These are phyloP conservation scores for Graphium colonna DNA, from an alignment of 2,888 invertebrate genomes.

Conservation along the genomic window DNA sequence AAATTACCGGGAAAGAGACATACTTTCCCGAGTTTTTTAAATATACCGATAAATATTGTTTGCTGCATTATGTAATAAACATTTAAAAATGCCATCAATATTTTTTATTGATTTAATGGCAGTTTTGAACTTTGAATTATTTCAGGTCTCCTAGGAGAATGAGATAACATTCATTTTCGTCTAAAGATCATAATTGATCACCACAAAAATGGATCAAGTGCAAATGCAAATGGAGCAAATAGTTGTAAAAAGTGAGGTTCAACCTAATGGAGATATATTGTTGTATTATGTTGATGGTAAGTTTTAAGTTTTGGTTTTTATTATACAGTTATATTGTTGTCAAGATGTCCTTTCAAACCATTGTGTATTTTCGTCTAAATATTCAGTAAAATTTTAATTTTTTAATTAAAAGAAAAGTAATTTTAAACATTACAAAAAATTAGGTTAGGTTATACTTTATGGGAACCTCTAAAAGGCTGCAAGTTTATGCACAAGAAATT, in stretches of 20 bases:
- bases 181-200: background rate
- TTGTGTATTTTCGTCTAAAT: too few species aligned
- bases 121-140: background rate
- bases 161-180: background rate
- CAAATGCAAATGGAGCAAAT: conserved; percentile 55
- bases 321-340: too few species aligned
- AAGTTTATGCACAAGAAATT: too few species aligned
- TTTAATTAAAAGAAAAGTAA: too few species aligned
- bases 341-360: too few species aligned
- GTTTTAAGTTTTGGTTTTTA: conserved; percentile 22
- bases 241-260: conserved; percentile 62
- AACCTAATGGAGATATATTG: conserved; percentile 62
- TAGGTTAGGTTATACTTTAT: too few species aligned
- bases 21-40: background rate
- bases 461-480: too few species aligned
- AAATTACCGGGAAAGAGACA: conserved; percentile 20
- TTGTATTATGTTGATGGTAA: conserved; percentile 71
- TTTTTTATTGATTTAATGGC: background rate
- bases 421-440: too few species aligned
- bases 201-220: background rate
- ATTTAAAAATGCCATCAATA: background rate
- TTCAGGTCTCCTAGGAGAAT: background rate
- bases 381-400: too few species aligned
- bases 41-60: background rate
- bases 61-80: background rate